Evolutionary conservation across 2,797 vertebrate species (phyloP), one percentile per base, ranked within the genome.

Genomic region (Acomys russatus): DNA sequence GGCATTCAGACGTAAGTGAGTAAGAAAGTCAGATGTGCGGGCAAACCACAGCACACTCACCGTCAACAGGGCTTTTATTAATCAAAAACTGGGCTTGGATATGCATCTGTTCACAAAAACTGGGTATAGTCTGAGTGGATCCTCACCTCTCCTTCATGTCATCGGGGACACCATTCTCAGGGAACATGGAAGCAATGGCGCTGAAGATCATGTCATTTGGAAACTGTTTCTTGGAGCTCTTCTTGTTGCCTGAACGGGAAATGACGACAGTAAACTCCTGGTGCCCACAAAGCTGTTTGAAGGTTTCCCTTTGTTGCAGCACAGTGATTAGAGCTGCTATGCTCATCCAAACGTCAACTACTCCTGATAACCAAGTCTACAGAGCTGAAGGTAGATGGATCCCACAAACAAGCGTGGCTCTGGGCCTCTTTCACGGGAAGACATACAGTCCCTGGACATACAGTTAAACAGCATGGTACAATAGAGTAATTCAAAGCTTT

Each of bases 121-220:
- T 80, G 38, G 35, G 20, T 12, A 11, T 1, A 44, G 64, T 71
- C 64, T 15, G 20, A 33, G 28, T 2, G 14, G 89, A 38, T 23
- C 63, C 99, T 98, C 99, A 99, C 99, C 99, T 99, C 98, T 99
- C 99, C 97, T 99, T 99, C 98, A 99, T 99, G 97, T 99, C 99
- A 90, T 99, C 99, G 0, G 98, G 99, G 93, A 99, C 99, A 92
- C 99, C 99, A 74, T 99, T 99, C 97, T 99, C 99, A 7, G 99
- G 99, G 96, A 99, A 99, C 99, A 99, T 99, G 0, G 99, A 99
- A 76, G 99, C 99, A 92, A 99, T 99, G 76, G 99, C 99, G 70
- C 99, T 99, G 98, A 99, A 99, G 98, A 99, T 99, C 98, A 99
- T 99, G 97, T 99, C 99, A 12, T 98, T 99, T 78, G 99, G 99